Conservation (phyloP, 1,140 invertebrate species). For the Eciton burchellii region DNA sequence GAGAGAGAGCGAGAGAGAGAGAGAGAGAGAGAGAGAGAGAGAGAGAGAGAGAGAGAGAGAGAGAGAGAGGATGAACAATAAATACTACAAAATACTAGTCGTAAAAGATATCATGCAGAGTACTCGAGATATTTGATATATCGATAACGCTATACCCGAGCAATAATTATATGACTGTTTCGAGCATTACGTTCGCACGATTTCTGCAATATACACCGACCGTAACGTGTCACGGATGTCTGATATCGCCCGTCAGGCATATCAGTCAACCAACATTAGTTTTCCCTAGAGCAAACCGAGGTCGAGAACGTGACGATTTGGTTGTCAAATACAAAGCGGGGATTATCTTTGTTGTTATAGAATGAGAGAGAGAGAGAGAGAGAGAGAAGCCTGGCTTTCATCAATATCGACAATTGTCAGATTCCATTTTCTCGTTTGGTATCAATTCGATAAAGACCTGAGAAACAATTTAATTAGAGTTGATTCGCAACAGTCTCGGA, state of each 20-base stretch:
- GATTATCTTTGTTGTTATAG: background rate
- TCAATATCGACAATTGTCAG: constrained; percentile 17
- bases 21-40: too few species aligned
- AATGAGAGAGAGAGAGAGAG: too few species aligned
- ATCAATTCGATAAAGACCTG: background rate
- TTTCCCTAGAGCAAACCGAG: background rate
- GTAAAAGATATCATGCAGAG: too few species aligned
- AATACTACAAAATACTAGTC: too few species aligned
- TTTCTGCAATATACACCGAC: constrained; percentile 24
- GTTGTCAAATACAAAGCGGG: constrained; percentile 27
- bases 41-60: too few species aligned
- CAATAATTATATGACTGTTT: constrained; percentile 41
- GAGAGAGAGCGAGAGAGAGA: too few species aligned
- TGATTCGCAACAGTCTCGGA: background rate
- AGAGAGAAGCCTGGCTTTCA: background rate
- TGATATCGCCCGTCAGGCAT: constrained; percentile 28
- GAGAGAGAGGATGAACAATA: too few species aligned
- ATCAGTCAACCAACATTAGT: constrained; percentile 35
- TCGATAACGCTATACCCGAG: constrained; percentile 13
- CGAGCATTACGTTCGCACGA: constrained; percentile 13
- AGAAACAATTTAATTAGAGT: constrained; percentile 21
- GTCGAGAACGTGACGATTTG: constrained; percentile 2
- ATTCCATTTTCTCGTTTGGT: constrained; percentile 12
- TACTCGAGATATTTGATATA: too few species aligned
- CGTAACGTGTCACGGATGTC: constrained; percentile 21